phyloP scores from a whole-genome alignment of 2,888 invertebrate genomes.

The Busseola fusca region DNA sequence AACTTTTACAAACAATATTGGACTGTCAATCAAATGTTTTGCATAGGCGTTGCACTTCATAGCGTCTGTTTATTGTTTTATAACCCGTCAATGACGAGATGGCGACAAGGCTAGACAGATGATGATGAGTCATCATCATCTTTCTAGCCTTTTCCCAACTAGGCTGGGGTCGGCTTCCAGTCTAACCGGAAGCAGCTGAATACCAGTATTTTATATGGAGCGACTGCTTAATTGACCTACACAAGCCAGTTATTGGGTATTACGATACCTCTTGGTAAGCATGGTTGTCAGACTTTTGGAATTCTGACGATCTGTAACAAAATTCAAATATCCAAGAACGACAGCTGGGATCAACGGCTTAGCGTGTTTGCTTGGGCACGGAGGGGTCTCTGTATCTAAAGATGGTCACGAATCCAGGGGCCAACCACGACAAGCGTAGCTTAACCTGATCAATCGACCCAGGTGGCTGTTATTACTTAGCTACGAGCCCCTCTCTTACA shows the following conservation, averaged over 20 bases:
- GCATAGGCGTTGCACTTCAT: slow-evolving; percentile 25
- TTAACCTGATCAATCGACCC: background rate
- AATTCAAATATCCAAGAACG: background rate
- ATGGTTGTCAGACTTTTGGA: background rate
- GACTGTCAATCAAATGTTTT: slow-evolving; percentile 57
- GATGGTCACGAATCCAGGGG: background rate
- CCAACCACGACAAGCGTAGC: background rate
- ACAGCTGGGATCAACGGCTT: background rate
- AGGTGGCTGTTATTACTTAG: no score
- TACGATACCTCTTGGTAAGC: no score
- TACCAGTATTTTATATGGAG: no score
- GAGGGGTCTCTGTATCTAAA: background rate
- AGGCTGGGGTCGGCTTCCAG: no score
- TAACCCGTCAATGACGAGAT: no score
- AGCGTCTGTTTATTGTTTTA: slow-evolving; percentile 28
- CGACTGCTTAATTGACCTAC: no score
- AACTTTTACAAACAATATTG: slow-evolving; percentile 59
- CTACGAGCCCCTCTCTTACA: no score
- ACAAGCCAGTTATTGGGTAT: no score
- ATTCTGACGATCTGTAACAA: background rate
- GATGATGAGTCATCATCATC: no score
- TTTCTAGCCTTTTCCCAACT: no score
- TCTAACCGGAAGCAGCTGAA: no score
- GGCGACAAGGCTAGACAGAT: no score
- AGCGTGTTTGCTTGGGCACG: background rate